phyloP scores from a whole-genome alignment of 35 echinoderm and acorn worm species.

The Apostichopus californicus region DNA sequence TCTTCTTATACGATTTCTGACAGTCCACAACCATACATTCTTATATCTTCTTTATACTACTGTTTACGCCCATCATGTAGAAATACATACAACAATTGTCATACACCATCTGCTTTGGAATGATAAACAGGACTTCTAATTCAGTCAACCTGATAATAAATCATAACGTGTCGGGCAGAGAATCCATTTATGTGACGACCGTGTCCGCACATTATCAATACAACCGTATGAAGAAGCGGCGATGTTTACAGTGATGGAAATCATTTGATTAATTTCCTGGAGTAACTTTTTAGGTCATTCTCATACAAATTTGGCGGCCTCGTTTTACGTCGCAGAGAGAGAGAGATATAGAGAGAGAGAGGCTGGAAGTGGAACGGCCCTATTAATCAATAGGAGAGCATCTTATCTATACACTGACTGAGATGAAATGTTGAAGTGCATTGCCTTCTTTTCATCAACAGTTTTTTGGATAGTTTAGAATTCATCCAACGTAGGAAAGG shows the following conservation, averaged over 20 bases:
- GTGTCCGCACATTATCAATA: background rate
- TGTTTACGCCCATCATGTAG: no score
- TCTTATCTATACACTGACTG: background rate
- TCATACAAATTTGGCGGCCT: background rate
- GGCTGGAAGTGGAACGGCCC: background rate
- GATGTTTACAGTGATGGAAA: conserved; percentile 25
- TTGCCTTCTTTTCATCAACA: no score
- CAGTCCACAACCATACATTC: no score
- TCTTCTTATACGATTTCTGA: no score
- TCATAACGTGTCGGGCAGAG: background rate
- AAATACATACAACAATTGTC: no score
- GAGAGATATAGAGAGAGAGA: background rate
- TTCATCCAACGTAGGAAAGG: no score
- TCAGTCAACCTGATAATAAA: background rate
- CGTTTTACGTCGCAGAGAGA: background rate
- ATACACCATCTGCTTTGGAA: no score
- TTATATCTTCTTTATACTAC: no score
- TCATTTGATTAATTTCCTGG: conserved; percentile 32
- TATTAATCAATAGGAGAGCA: background rate
- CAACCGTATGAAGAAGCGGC: background rate
- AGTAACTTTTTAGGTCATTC: conserved; percentile 29
- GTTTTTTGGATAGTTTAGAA: no score
- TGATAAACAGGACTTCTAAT: no score
- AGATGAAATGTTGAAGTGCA: background rate
- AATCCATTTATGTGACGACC: background rate